Base-by-base conservation (phyloP, 2,113 vertebrate genomes). In the Dendropsophus ebraccatus region DNA sequence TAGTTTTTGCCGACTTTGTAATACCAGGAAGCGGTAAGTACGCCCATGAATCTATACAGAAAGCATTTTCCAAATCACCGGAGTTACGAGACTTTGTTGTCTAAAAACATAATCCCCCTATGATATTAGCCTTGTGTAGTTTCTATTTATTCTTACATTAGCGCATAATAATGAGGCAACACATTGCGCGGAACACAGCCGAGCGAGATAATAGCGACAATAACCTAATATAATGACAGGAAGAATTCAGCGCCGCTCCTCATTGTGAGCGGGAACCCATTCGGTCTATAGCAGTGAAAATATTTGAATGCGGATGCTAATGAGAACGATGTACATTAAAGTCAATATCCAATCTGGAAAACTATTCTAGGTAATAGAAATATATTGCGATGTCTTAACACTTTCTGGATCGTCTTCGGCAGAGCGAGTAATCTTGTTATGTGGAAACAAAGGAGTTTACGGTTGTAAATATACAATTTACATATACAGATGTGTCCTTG, bases 121-220 rank as follows among this genome's bases (percentile, higher is more conserved):
- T 50, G 45, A 16, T 74, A 47, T 45, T 74, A 74, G 4, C 35
- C 70, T 19, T 21, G 12, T 74, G 41, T 54, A 32, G 25, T 32
- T 76, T 56, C 25, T 56, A 1, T 21, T 77, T 77, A 77, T 32
- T 77, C 56, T 35, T 12, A 77, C 21, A 35, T 54, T 32, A 77
- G 28, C 32, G 16, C 17, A 37, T 58, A 56, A 37, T 56, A 23
- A 78, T 58, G 17, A 54, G 10, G 11, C 47, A 35, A 54, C 25
- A 77, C 32, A 78, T 32, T 78, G 49, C 25, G 23, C 14, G 52
- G 74, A 76, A 54, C 30, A 23, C 50, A 52, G 49, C 47, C 11
- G 75, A 32, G 76, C 54, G 13, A 78, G 21, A 78, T 58, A 58
- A 78, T 78, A 37, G 52, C 52, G 23, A 58, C 30, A 77, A 77